A percentile compares a stretch with the other conserved stretches of the same genome.
Evolutionary conservation across 2,888 invertebrate species (phyloP).

Genomic region (Cistogaster globosa): DNA sequence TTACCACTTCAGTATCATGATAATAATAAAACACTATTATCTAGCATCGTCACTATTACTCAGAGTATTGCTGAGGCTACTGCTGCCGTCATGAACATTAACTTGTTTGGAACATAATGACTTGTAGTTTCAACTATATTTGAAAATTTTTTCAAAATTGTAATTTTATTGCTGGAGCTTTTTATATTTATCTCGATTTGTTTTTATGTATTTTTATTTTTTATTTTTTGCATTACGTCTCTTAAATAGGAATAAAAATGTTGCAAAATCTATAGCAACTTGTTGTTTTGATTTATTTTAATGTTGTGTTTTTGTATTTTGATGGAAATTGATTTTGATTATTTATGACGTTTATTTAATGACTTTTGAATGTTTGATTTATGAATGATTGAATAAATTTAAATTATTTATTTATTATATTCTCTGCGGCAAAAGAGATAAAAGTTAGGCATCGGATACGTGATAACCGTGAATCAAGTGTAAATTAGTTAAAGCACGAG

Average conservation of each 20-base stretch:
- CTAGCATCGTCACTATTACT: slow-evolving; percentile 6
- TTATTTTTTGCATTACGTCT: slow-evolving; percentile 15
- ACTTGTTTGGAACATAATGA: slow-evolving; percentile 66
- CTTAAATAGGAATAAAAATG: slow-evolving; percentile 52
- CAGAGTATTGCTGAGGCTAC: background rate
- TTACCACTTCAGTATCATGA: background rate
- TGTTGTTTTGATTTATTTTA: slow-evolving; percentile 57
- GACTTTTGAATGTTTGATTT: slow-evolving; percentile 63
- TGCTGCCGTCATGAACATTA: slow-evolving; percentile 17
- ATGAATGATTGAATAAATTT: slow-evolving; percentile 9
- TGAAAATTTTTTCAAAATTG: slow-evolving; percentile 59
- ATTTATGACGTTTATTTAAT: slow-evolving; percentile 69
- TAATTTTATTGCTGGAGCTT: slow-evolving; percentile 61
- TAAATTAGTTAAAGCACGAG: no score
- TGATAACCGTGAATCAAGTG: no score
- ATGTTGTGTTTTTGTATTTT: slow-evolving; percentile 47
- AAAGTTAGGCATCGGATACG: no score
- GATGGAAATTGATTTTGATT: slow-evolving; percentile 69
- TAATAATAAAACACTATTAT: slow-evolving; percentile 14
- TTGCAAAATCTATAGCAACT: slow-evolving; percentile 63
- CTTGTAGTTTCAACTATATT: slow-evolving; percentile 64
- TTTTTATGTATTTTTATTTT: background rate
- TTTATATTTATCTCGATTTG: background rate
- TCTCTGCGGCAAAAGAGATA: background rate
- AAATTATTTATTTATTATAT: slow-evolving; percentile 43